Evolutionary conservation across 2,797 vertebrate genomes (phyloP), one percentile per base, ranked within the genome.

Genomic region (Mormyrops attenuatus): DNA sequence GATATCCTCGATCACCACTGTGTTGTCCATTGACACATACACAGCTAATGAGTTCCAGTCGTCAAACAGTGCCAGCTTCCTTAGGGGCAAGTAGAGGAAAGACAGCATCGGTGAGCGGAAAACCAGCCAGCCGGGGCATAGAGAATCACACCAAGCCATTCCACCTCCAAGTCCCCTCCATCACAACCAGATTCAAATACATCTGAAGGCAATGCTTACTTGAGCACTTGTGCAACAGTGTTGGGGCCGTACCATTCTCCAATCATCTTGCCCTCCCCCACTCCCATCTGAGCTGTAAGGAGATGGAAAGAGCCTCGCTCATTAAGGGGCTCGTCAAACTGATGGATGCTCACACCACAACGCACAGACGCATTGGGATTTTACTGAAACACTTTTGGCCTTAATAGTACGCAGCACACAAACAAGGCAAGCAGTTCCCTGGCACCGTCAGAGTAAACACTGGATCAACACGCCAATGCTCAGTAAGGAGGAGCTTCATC

Each of bases 171-270:
- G 3, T 84, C 44, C 82, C 4, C 49, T 9, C 22, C 13, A 85
- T 47, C 49, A 22, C 11, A 22, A 11, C 17, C 73, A 80, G 47
- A 50, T n/a, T 88, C 6, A 86, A 55, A 89, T 63, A 11, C 53
- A 22, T 82, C 22, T 66, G 53, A 66, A 66, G 57, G 57, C 15
- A 15, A n/a, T 80, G 94, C 96, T 96, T 96, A 97, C 97, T 97
- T 97, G 90, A 97, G 95, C 0, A 97, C 97, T 93, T 97, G 97
- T 87, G 97, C 97, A 91, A 97, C 97, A 91, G 97, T 97, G 90
- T 97, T 97, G 93, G 97, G 97, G 94, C 97, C 97, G 90, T 97
- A 97, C 97, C 97, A 97, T 92, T 97, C 97, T 90, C 97, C 97
- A 69, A 97, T 96, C 73, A 96, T 97, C 92, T 97, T 97, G 69